Conservation (phyloP, 2,888 invertebrate genomes). For the Leucozona laternaria region DNA sequence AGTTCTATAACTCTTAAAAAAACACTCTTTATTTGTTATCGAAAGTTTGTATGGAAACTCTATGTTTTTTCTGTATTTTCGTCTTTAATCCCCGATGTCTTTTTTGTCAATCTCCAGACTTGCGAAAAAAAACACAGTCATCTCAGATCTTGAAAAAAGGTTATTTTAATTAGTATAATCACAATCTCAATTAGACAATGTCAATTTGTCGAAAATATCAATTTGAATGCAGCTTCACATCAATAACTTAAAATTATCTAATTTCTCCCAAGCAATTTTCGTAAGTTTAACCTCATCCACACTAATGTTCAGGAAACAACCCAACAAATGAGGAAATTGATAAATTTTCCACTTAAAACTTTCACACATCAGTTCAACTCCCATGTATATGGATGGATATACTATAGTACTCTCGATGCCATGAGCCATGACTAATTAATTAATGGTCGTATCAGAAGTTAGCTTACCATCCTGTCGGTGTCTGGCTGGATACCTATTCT, state of each 20-base stretch:
- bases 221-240: not conserved
- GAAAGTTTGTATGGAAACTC: no score
- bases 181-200: no score
- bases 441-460: slow-evolving; percentile 12
- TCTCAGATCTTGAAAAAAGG: no score
- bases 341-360: slow-evolving; percentile 3
- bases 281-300: not conserved
- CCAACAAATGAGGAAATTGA: slow-evolving; percentile 10
- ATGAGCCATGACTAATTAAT: slow-evolving; percentile 4
- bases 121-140: no score
- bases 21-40: no score
- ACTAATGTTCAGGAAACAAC: not conserved
- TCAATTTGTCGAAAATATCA: not conserved
- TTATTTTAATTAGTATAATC: no score
- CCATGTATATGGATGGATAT: not conserved
- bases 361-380: not conserved
- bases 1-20: no score
- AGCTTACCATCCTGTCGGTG: slow-evolving; percentile 17
- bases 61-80: no score
- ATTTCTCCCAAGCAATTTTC: not conserved
- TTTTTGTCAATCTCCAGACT: no score
- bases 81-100: no score
- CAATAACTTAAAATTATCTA: not conserved
- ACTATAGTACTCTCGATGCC: not conserved
- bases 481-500: not conserved